phyloP scores from a whole-genome alignment of 2,797 vertebrate genomes.

The Euphonia xanthogaster region DNA sequence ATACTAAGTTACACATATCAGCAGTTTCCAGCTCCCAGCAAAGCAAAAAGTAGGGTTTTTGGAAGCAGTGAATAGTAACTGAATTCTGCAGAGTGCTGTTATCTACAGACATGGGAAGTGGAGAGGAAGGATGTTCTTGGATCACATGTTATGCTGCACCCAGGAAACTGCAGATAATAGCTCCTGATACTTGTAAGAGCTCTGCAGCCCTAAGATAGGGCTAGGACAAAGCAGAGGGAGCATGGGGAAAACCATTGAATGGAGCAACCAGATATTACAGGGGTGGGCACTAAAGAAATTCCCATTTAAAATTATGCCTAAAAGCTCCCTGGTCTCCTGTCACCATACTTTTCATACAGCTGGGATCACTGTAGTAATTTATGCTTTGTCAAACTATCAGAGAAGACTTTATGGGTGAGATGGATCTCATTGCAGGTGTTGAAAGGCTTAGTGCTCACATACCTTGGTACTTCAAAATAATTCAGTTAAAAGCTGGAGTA shows the following conservation, averaged over 20 bases:
- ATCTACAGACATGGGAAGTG: background rate
- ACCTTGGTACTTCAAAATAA: background rate
- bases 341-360: background rate
- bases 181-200: background rate
- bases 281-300: background rate
- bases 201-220: background rate
- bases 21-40: background rate
- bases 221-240: background rate
- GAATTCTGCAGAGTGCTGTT: background rate
- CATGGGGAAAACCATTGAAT: background rate
- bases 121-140: slow-evolving; percentile 1
- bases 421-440: background rate
- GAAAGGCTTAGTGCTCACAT: background rate
- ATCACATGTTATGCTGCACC: background rate
- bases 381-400: background rate
- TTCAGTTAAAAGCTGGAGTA: background rate
- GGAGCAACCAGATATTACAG: background rate
- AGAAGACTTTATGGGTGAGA: background rate
- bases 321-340: background rate
- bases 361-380: background rate
- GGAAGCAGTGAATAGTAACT: background rate
- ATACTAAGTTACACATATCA: background rate
- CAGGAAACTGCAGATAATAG: background rate
- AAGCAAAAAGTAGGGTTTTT: background rate
- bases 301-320: background rate